These are phyloP conservation scores for Lagopus leucura DNA, from an alignment of 2,113 vertebrate genomes.

Conservation along the genomic window DNA sequence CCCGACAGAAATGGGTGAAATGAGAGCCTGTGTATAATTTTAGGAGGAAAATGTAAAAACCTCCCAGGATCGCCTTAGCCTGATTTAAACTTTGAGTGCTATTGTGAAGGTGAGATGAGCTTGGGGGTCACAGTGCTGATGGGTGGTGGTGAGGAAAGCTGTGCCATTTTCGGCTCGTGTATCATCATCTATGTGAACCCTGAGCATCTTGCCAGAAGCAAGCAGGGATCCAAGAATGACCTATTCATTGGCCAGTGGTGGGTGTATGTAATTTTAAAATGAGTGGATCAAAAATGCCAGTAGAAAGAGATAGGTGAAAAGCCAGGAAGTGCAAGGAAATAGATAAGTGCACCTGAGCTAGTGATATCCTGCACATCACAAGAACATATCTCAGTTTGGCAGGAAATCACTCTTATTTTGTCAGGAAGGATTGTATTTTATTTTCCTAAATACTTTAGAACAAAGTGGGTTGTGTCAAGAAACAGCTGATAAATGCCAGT, in stretches of 20 bases:
- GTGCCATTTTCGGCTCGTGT: constrained; percentile 15
- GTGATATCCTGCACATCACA: not conserved
- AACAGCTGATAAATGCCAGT: constrained; percentile 41
- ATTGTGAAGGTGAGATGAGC: constrained; percentile 47
- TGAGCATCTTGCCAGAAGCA: constrained; percentile 39
- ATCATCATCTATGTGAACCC: not conserved
- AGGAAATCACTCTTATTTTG: not conserved
- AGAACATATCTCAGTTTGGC: not conserved
- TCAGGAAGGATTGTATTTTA: not conserved
- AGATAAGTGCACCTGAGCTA: not conserved
- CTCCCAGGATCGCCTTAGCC: constrained; percentile 34
- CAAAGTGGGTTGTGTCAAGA: not conserved
- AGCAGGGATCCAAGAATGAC: constrained; percentile 68
- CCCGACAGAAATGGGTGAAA: constrained; percentile 57
- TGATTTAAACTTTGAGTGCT: constrained; percentile 56
- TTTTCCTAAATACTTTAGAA: not conserved
- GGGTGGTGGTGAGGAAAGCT: not conserved
- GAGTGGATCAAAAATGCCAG: not conserved
- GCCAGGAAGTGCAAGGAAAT: not conserved
- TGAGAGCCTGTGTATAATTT: constrained; percentile 61
- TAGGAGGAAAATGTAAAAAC: constrained; percentile 28
- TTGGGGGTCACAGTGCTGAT: constrained; percentile 33
- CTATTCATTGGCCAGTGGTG: constrained; percentile 1
- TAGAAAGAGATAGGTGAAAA: constrained; percentile 32
- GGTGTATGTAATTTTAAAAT: constrained; percentile 21